These are phyloP conservation scores for Erethizon dorsatum DNA, from an alignment of 2,797 vertebrate genomes.

Conservation along the genomic window DNA sequence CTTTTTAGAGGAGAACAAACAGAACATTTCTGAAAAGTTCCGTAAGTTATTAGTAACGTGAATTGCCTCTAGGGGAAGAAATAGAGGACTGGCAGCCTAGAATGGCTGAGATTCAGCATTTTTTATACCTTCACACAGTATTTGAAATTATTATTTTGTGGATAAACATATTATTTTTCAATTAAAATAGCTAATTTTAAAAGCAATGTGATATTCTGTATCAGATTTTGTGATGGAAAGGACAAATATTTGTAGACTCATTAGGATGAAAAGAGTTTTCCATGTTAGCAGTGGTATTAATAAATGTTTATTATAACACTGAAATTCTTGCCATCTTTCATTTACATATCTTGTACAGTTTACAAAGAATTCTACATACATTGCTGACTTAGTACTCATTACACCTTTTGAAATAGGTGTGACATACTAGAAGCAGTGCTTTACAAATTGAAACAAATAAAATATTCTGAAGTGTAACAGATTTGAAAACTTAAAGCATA, in stretches of 20 bases:
- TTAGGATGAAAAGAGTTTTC: constrained; percentile 41
- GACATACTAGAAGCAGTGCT: not conserved
- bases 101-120: not conserved
- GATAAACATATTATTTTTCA: not conserved
- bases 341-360: constrained; percentile 62
- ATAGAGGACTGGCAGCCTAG: not conserved
- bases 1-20: not conserved
- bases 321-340: constrained; percentile 61
- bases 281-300: constrained; percentile 46
- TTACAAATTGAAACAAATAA: not conserved
- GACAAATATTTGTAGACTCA: not conserved
- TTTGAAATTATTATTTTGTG: constrained; percentile 46
- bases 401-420: constrained; percentile 17
- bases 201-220: not conserved
- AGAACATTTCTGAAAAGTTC: constrained; percentile 45
- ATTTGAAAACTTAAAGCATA: constrained; percentile 32
- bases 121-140: not conserved
- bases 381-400: not conserved
- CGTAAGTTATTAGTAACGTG: not conserved
- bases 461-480: not conserved
- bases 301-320: constrained; percentile 73
- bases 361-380: constrained; percentile 46
- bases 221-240: not conserved
- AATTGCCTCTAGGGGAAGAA: not conserved
- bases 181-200: not conserved